Base-by-base conservation (phyloP, 2,888 invertebrate species). In the Cancer borealis region DNA sequence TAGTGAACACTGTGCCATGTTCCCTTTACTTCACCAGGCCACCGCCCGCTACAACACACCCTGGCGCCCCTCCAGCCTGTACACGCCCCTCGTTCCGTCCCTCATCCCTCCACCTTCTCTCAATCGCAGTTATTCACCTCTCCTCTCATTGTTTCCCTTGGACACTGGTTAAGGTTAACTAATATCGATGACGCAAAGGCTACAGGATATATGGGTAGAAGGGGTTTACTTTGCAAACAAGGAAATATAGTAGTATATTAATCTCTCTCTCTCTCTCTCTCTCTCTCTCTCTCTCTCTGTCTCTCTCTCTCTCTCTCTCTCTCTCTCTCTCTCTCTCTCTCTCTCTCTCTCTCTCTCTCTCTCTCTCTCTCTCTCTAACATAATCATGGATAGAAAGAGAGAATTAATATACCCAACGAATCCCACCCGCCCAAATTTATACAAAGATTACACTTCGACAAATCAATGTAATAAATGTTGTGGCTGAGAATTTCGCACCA, bases 221-320 rank as follows among this genome's bases (percentile, higher is more conserved):
- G 21, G 21, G 0, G 0, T 60, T 17, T 17, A 8, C 1, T 14
- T 14, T 60, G 21, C 21, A 60, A 17, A 17, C 60, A 17, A 60
- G 17, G 17, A 17, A 60, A 17, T 60, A 17, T 60, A 60, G 60
- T 4, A 60, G 21, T 54, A 12, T 54, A 12, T 60, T 21, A 60
- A 21, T 60, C 60, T 49, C 39, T 30, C 45, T 87, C 39, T 87
- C 39, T 87, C 45, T 45, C 87, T 39, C 87, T 87, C 87, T 87
- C 87, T 45, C 45, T 39, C 87, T 30, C 17, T 87, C 45, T 39
- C 73, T 66, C 17, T 14, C 73, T 66, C 73, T 66, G 1, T n/a
- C n/a, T 21, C n/a, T 66, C n/a, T 66, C 73, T 66, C n/a, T 66
- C 73, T 66, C 73, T 66, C n/a, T 66, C 17, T 66, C 73, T 66